Evolutionary conservation across 2,797 vertebrate genomes (phyloP).

Genomic region (Anas bahamensis): DNA sequence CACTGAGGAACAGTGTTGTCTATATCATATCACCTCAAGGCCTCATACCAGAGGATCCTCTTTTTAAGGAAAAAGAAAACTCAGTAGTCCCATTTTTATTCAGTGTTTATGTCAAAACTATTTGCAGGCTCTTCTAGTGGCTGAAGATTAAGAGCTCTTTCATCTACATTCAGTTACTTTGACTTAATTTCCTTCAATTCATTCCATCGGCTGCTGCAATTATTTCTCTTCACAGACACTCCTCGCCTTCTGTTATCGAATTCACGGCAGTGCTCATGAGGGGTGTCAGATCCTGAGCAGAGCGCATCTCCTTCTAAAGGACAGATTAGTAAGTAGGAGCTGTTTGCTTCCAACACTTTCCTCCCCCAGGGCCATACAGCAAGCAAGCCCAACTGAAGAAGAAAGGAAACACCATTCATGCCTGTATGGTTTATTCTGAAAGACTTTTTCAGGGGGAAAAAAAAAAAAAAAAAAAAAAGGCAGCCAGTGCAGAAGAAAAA

Average conservation of each 20-base stretch:
- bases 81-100: not conserved
- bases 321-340: not conserved
- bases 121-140: not conserved
- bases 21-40: not conserved
- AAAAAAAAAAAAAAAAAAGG: not conserved
- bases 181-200: slow-evolving; percentile 50
- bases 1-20: not conserved
- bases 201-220: slow-evolving; percentile 9
- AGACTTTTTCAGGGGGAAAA: not conserved
- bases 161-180: not conserved
- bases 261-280: not conserved
- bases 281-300: not conserved
- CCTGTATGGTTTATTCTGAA: not conserved
- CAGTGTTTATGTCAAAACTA: not conserved
- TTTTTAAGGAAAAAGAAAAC: not conserved
- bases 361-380: not conserved
- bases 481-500: not conserved
- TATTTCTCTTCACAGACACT: slow-evolving; percentile 5
- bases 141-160: slow-evolving; percentile 4
- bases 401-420: not conserved
- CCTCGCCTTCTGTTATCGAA: not conserved
- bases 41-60: not conserved
- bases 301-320: not conserved
- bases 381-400: not conserved
- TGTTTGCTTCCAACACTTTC: not conserved